These are phyloP conservation scores for Lipotes vexillifer DNA, from an alignment of 2,113 vertebrate genomes.

Conservation along the genomic window DNA sequence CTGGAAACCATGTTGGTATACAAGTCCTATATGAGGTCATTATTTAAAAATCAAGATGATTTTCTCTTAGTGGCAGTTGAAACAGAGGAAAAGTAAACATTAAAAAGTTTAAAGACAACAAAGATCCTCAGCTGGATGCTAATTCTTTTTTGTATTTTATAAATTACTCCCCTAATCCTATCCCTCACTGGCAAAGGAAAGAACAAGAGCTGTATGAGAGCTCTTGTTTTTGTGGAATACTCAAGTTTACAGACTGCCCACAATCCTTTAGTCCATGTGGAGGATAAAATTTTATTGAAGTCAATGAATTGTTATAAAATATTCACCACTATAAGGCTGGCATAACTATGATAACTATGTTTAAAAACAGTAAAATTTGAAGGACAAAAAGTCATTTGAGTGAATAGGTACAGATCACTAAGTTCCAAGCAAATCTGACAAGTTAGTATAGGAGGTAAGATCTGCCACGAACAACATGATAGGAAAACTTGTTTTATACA, in stretches of 20 bases:
- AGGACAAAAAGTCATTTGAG: neutral
- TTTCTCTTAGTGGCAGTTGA: neutral
- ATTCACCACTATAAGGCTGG: neutral
- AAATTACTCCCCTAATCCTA: neutral
- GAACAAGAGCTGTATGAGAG: neutral
- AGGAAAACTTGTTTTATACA: neutral
- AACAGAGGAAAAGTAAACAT: neutral
- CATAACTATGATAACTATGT: neutral
- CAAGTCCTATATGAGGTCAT: neutral
- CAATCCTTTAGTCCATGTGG: neutral
- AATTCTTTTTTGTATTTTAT: neutral
- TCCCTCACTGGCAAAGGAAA: neutral
- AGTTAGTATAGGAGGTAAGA: neutral
- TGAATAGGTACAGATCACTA: neutral
- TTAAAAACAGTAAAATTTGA: neutral
- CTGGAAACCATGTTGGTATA: neutral
- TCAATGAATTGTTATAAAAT: neutral
- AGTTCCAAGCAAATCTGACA: neutral
- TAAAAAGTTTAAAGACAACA: neutral
- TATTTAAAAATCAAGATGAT: neutral
- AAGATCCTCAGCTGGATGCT: neutral
- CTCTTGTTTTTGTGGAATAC: neutral
- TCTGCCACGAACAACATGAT: neutral
- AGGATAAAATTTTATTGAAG: neutral
- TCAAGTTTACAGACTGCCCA: neutral